Percentiles rank a stretch among this genome's conserved stretches.
phyloP scores from a whole-genome alignment of 2,888 invertebrate genomes.

The Dromius quadrimaculatus region DNA sequence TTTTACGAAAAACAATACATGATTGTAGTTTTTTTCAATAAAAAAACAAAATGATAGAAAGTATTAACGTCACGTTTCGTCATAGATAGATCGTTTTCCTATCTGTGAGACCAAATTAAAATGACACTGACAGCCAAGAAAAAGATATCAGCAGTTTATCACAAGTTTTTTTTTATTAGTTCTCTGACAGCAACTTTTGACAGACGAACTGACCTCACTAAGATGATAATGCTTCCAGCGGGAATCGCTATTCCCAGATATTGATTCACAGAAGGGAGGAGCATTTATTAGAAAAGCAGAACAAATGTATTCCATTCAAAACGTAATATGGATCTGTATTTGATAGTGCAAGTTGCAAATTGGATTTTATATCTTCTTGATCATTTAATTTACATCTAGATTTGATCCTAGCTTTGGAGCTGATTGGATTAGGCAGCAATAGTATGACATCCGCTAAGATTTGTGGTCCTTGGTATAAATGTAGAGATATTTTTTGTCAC shows the following conservation, averaged over 20 bases:
- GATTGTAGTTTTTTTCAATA: conserved; percentile 24
- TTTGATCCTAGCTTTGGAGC: not conserved
- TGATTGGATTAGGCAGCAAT: no score
- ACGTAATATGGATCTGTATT: conserved; percentile 24
- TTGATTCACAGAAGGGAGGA: conserved; percentile 17
- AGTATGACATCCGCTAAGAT: no score
- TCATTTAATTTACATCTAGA: conserved; percentile 28
- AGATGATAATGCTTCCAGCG: conserved; percentile 3
- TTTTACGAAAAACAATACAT: conserved; percentile 26
- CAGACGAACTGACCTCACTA: conserved; percentile 17
- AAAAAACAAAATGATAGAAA: conserved; percentile 21
- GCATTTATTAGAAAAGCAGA: conserved; percentile 26
- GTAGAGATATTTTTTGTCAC: no score
- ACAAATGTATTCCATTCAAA: conserved; percentile 34
- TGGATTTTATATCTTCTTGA: conserved; percentile 31
- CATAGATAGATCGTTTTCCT: conserved; percentile 26
- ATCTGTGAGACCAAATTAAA: conserved; percentile 27
- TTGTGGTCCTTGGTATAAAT: no score
- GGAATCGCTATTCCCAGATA: not conserved
- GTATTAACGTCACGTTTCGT: not conserved
- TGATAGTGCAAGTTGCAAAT: conserved; percentile 20
- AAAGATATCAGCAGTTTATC: conserved; percentile 27
- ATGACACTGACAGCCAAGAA: conserved; percentile 38
- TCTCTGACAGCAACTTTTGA: not conserved
- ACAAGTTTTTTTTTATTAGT: not conserved